Conservation (phyloP, 2,113 vertebrate species). For the Elephantulus edwardii region DNA sequence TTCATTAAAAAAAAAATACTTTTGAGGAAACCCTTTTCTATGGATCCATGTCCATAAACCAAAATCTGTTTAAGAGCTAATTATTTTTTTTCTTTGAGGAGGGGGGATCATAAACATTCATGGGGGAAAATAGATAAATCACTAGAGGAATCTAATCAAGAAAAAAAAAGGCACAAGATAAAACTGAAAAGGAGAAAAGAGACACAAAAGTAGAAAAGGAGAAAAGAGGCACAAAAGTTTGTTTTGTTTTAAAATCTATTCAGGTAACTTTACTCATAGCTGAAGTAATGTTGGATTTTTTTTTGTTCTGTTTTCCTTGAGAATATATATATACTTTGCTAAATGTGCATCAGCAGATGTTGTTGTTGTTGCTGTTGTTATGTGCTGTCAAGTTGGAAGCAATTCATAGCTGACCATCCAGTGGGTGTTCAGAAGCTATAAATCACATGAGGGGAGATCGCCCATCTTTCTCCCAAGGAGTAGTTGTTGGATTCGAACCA, state of each 20-base stretch:
- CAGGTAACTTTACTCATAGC: background rate
- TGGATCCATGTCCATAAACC: background rate
- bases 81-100: background rate
- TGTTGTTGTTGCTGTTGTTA: too few relatives aligned
- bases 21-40: background rate
- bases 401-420: too few relatives aligned
- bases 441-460: too few relatives aligned
- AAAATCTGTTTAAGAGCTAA: background rate
- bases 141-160: background rate
- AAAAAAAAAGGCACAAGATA: background rate
- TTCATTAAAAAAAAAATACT: background rate
- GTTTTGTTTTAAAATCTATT: background rate
- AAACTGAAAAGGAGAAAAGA: background rate
- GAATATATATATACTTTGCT: background rate
- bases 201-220: too few relatives aligned
- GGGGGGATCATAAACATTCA: background rate
- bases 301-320: background rate
- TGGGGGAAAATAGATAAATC: background rate
- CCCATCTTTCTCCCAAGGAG: too few relatives aligned
- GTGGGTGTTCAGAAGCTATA: too few relatives aligned
- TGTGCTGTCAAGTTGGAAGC: too few relatives aligned
- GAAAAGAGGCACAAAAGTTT: background rate
- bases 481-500: too few relatives aligned
- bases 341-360: background rate
- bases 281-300: background rate